phyloP scores from a whole-genome alignment of 2,797 vertebrate genomes.

The Cynopterus sphinx region DNA sequence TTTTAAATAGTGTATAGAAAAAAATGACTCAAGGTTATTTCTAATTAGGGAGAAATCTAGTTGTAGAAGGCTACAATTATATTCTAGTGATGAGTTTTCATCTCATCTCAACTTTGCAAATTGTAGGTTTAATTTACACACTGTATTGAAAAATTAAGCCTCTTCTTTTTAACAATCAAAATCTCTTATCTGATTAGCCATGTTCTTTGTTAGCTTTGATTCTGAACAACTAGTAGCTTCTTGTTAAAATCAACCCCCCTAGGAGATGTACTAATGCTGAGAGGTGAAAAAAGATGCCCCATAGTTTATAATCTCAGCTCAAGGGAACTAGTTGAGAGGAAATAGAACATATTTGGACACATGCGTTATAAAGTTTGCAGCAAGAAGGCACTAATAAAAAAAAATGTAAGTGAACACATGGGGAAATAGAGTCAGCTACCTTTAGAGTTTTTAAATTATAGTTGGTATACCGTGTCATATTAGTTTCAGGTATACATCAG shows the following conservation, averaged over 20 bases:
- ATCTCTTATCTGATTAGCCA: neutral
- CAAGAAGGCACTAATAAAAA: neutral
- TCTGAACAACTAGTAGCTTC: conserved; percentile 14
- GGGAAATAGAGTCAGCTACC: neutral
- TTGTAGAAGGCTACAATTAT: neutral
- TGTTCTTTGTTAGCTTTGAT: conserved; percentile 26
- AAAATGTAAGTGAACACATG: neutral
- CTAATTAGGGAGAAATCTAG: neutral
- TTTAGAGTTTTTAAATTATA: conserved; percentile 30
- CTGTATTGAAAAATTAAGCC: neutral
- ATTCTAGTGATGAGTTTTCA: neutral
- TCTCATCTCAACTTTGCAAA: neutral
- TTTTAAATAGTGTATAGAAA: conserved; percentile 7
- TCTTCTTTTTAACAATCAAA: neutral
- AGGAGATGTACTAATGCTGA: neutral
- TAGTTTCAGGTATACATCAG: neutral
- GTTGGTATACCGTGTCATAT: neutral
- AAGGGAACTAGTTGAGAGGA: neutral
- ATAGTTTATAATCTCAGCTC: neutral
- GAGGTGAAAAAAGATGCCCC: neutral
- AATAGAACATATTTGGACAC: neutral
- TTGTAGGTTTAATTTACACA: neutral
- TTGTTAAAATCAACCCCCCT: neutral
- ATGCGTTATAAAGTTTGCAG: neutral
- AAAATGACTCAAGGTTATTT: neutral